A percentile compares a stretch with the other conserved stretches of the same genome.
phyloP scores from a whole-genome alignment of 2,113 vertebrate species.

The Vulpes vulpes region DNA sequence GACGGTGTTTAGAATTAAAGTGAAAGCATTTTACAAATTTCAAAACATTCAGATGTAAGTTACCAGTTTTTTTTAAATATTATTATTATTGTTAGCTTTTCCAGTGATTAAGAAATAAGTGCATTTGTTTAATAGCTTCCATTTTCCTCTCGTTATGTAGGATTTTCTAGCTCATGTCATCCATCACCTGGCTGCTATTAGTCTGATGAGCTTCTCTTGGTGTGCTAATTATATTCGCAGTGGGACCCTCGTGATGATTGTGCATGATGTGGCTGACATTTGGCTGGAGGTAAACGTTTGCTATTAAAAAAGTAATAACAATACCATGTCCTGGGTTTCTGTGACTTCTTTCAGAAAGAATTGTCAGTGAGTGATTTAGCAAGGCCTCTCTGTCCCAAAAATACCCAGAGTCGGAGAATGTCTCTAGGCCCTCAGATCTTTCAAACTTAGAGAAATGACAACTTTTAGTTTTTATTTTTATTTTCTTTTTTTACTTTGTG shows the following conservation, averaged over 20 bases:
- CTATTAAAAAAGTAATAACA: neutral
- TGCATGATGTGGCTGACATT: constrained; percentile 95
- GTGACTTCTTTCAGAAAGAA: neutral
- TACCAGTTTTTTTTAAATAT: neutral
- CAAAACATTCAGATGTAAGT: neutral
- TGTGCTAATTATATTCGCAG: constrained; percentile 95
- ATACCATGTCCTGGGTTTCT: neutral
- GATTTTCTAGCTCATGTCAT: constrained; percentile 95
- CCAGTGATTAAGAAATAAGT: neutral
- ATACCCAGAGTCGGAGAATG: neutral
- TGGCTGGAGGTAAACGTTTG: constrained; percentile 93
- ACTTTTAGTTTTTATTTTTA: neutral
- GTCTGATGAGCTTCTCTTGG: constrained; percentile 95
- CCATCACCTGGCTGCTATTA: constrained; percentile 95
- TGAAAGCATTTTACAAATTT: constrained; percentile 29
- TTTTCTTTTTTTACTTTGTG: too few relatives aligned
- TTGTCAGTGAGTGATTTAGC: neutral
- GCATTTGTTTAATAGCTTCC: constrained; percentile 27
- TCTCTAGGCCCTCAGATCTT: neutral
- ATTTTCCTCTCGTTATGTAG: constrained; percentile 80
- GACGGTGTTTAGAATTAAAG: constrained; percentile 19
- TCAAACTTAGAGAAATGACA: constrained; percentile 5
- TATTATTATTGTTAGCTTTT: neutral
- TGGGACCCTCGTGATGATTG: constrained; percentile 94
- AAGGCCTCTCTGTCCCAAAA: neutral